A percentile compares a stretch with the other conserved stretches of the same genome.
These are phyloP conservation scores for Scartelaos histophorus DNA, from an alignment of 2,113 vertebrate genomes.

Conservation along the genomic window DNA sequence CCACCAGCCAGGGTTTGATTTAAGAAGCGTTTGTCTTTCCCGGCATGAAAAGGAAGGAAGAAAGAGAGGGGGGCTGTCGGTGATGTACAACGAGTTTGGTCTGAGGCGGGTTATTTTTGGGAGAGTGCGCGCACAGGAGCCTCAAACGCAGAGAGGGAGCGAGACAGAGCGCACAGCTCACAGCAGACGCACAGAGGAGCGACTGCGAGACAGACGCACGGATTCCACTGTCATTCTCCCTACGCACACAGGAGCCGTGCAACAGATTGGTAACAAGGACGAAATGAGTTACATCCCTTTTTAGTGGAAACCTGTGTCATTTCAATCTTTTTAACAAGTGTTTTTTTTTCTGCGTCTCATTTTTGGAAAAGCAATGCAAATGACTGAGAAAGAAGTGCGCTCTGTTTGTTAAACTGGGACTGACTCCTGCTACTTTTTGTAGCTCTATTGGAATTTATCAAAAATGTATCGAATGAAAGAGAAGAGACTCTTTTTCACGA, in stretches of 20 bases:
- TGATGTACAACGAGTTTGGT: conserved; percentile 67
- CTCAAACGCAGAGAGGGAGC: conserved; percentile 61
- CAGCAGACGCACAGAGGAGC: conserved; percentile 46
- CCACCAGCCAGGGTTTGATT: conserved; percentile 78
- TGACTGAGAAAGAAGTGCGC: conserved; percentile 19
- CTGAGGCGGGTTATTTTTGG: conserved; percentile 77
- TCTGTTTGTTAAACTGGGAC: conserved; percentile 44
- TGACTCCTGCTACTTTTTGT: conserved; percentile 13
- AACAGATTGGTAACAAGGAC: conserved; percentile 47
- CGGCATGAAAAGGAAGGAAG: conserved; percentile 64
- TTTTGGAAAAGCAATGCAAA: conserved; percentile 43
- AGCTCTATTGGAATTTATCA: conserved; percentile 15
- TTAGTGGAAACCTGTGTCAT: conserved; percentile 21
- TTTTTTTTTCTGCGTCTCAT: neutral
- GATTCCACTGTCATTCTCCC: conserved; percentile 43
- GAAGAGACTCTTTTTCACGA: conserved; percentile 34
- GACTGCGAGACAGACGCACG: conserved; percentile 53
- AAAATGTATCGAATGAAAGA: conserved; percentile 40
- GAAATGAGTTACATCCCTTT: neutral
- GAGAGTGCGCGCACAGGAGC: conserved; percentile 72
- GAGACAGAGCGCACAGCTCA: conserved; percentile 57
- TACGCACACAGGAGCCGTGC: conserved; percentile 44
- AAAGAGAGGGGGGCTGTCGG: conserved; percentile 56
- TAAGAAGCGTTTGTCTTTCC: conserved; percentile 84
- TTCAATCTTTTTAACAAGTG: conserved; percentile 12